Conservation (phyloP, 2,113 vertebrate species). For the Neofelis nebulosa region DNA sequence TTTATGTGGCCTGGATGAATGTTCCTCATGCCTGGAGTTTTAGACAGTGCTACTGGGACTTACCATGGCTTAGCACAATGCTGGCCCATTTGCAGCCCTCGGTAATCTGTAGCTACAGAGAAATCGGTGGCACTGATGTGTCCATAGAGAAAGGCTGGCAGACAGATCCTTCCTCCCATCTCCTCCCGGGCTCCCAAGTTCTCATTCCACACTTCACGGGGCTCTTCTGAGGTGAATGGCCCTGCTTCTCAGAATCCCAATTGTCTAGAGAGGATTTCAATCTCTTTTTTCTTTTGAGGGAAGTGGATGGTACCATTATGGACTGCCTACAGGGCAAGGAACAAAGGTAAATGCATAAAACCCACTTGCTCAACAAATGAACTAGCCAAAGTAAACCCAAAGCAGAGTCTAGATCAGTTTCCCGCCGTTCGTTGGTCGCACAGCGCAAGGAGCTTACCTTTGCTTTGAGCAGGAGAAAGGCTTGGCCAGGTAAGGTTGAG, state of each 20-base stretch:
- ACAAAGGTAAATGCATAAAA: not conserved
- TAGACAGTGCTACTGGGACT: not conserved
- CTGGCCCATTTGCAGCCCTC: fast-evolving
- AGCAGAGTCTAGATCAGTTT: no score
- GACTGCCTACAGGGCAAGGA: not conserved
- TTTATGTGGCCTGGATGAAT: not conserved
- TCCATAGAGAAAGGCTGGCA: not conserved
- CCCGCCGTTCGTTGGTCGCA: no score
- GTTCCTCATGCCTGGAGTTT: not conserved
- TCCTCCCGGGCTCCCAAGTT: not conserved
- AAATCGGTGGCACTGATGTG: not conserved
- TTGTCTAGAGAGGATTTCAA: not conserved
- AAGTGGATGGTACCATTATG: not conserved
- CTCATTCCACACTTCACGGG: not conserved
- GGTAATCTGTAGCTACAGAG: not conserved
- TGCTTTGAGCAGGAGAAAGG: not conserved
- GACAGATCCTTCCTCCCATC: not conserved
- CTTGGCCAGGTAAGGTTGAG: not conserved
- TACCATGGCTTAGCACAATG: not conserved
- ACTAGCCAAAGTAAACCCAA: not conserved
- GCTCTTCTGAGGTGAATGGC: fast-evolving
- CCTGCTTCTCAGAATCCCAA: not conserved
- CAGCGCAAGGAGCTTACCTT: not conserved
- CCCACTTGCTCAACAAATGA: not conserved
- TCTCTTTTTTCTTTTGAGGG: not conserved